These are phyloP conservation scores for Aphelinus atriplicis DNA, from an alignment of 1,140 invertebrate genomes.

Conservation along the genomic window DNA sequence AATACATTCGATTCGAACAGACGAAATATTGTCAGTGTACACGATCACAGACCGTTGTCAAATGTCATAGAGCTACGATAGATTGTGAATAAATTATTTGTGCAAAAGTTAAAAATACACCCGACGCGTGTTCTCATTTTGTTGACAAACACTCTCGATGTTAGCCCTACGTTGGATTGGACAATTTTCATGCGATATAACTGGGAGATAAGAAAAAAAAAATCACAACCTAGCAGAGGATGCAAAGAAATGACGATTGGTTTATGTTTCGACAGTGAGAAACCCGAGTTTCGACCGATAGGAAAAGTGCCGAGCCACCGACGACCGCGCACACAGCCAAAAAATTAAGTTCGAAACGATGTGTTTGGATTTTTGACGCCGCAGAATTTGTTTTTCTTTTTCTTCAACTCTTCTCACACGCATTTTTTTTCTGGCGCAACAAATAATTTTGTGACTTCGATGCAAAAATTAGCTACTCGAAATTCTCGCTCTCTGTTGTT, in stretches of 20 bases:
- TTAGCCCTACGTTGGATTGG: background rate
- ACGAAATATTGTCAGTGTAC: no score
- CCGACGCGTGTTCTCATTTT: background rate
- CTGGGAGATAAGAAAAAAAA: no score
- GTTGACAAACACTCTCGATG: background rate
- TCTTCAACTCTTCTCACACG: no score
- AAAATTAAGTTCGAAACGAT: slow-evolving; percentile 51
- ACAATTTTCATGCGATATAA: background rate
- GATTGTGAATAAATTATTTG: background rate
- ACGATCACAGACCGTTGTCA: no score
- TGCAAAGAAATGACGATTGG: slow-evolving; percentile 38
- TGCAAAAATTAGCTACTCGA: no score
- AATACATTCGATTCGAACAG: no score
- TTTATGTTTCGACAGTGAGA: slow-evolving; percentile 53
- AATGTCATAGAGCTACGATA: no score
- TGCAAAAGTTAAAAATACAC: background rate
- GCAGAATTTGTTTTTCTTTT: background rate
- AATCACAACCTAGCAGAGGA: no score
- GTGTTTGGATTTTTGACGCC: slow-evolving; percentile 36
- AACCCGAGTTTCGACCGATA: slow-evolving; percentile 41
- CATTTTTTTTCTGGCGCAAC: no score
- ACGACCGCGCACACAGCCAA: slow-evolving; percentile 42
- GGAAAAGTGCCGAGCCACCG: slow-evolving; percentile 40
- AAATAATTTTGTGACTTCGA: no score
- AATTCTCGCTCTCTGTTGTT: no score